Percentiles rank a stretch among this genome's conserved stretches.
These are phyloP conservation scores for Conomelus anceps DNA, from an alignment of 2,888 invertebrate species.

Conservation along the genomic window DNA sequence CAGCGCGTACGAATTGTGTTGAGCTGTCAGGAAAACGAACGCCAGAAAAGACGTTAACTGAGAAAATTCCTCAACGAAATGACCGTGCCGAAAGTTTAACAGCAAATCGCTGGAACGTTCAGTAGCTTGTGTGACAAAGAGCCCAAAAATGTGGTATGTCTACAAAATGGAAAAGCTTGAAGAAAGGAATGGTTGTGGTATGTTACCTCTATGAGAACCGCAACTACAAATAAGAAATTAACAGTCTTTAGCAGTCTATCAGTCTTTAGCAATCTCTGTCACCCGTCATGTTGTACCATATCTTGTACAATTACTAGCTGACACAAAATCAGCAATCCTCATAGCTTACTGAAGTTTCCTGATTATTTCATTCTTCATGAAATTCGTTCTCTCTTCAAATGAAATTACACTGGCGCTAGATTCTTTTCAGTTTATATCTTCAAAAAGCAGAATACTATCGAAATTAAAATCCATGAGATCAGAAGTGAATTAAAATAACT, in stretches of 20 bases:
- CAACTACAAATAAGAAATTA: background rate
- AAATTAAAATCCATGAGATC: too few species aligned
- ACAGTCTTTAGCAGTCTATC: background rate
- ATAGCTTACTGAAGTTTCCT: background rate
- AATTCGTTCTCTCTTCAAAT: background rate
- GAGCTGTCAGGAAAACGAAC: background rate
- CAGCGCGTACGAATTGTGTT: background rate
- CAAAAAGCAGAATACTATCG: too few species aligned
- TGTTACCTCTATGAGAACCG: background rate
- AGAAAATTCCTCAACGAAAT: background rate
- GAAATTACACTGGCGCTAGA: background rate
- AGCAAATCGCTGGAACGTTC: background rate
- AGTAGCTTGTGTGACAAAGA: background rate
- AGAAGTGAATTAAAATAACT: too few species aligned
- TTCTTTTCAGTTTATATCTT: too few species aligned
- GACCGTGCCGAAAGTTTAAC: background rate
- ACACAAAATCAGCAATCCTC: background rate
- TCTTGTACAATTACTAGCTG: background rate
- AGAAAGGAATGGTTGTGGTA: background rate
- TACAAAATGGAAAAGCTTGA: background rate
- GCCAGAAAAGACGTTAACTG: background rate
- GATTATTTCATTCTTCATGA: background rate
- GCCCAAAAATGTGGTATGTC: background rate
- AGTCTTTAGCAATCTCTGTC: background rate
- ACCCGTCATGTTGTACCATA: background rate